Evolutionary conservation across 1,140 invertebrate genomes (phyloP).

Genomic region (Battus philenor): DNA sequence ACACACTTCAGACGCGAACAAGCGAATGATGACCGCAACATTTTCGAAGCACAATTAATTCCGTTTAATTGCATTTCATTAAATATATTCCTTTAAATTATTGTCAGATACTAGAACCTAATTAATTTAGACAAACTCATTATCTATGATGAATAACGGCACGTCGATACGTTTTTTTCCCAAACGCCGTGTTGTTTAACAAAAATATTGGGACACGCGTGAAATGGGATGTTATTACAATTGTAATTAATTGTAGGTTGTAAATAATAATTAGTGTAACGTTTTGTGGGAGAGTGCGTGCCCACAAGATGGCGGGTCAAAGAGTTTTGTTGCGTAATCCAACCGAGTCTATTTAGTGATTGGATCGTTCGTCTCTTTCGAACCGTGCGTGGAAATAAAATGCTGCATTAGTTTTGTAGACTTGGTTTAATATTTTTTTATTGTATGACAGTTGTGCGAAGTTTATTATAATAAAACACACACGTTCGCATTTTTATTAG

Average conservation of each 20-base stretch:
- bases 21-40: conserved; percentile 12
- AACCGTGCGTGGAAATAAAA: not conserved
- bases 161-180: conserved; percentile 6
- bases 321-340: too few relatives aligned
- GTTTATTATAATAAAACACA: too few relatives aligned
- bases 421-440: not conserved
- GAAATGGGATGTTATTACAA: conserved; percentile 8
- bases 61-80: conserved; percentile 16
- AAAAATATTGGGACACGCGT: conserved; percentile 14
- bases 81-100: conserved; percentile 12
- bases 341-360: too few relatives aligned
- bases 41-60: conserved; percentile 14
- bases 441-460: too few relatives aligned
- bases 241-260: conserved; percentile 1
- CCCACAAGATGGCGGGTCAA: too few relatives aligned
- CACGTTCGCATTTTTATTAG: too few relatives aligned
- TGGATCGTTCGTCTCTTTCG: not conserved
- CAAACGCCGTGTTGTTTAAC: not conserved
- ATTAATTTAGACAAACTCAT: conserved; percentile 17
- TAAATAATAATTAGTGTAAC: conserved; percentile 10
- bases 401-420: not conserved
- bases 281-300: too few relatives aligned
- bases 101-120: too few relatives aligned
- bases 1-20: conserved; percentile 3
- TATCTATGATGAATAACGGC: conserved; percentile 3